Percentiles rank a stretch among this genome's conserved stretches.
Evolutionary conservation across 2,113 vertebrate genomes (phyloP).

Genomic region (Gopherus evgoodei): DNA sequence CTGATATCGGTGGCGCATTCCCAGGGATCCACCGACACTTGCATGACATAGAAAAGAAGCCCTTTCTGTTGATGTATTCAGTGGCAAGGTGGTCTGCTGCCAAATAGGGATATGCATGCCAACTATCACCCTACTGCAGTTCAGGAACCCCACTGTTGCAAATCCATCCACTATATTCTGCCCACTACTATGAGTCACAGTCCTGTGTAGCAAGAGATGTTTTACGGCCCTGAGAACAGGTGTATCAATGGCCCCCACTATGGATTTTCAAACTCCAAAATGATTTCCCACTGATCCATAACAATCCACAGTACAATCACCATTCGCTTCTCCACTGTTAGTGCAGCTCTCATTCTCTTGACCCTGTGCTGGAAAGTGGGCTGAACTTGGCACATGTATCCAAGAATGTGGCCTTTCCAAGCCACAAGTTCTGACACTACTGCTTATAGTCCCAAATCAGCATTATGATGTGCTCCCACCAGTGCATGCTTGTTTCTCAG

Average conservation of each 20-base stretch:
- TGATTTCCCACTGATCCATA: neutral
- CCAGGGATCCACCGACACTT: neutral
- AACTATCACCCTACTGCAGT: neutral
- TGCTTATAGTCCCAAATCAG: neutral
- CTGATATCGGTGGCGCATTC: neutral
- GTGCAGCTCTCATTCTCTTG: neutral
- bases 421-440: neutral
- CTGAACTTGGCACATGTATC: neutral
- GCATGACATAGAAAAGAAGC: neutral
- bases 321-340: neutral
- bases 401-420: neutral
- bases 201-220: neutral
- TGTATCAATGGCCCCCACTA: neutral
- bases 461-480: neutral
- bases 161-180: neutral
- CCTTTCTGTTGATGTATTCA: neutral
- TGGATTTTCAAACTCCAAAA: neutral
- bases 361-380: neutral
- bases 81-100: neutral
- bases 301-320: neutral
- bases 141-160: neutral
- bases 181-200: neutral
- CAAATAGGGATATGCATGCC: neutral
- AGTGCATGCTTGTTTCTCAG: neutral
- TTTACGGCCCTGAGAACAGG: neutral